phyloP scores from a whole-genome alignment of 2,888 invertebrate species.

The Neoaliturus tenellus region DNA sequence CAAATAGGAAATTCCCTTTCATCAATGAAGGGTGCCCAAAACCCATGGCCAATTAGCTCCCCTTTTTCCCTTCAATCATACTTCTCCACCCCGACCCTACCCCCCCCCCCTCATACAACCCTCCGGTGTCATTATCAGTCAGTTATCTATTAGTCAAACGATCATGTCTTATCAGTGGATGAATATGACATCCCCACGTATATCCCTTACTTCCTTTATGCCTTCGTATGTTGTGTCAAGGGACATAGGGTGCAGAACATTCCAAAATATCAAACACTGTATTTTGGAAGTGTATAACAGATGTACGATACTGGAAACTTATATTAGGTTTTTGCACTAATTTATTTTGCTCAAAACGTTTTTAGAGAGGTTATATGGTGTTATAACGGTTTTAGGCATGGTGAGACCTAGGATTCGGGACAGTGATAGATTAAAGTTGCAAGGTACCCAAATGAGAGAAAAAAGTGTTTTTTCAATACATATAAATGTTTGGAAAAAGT shows the following conservation, averaged over 20 bases:
- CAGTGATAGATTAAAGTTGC: no score
- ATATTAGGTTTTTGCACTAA: no score
- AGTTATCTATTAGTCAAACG: constrained; percentile 45
- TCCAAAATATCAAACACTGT: no score
- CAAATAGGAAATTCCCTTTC: constrained; percentile 26
- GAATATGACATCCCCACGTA: constrained; percentile 1
- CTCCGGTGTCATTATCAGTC: constrained; percentile 42
- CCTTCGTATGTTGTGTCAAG: neutral
- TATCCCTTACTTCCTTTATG: neutral
- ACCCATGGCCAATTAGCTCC: constrained; percentile 25
- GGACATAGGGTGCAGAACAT: no score
- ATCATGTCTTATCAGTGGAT: constrained; percentile 34
- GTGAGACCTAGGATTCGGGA: no score
- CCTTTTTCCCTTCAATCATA: constrained; percentile 7
- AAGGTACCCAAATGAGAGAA: no score
- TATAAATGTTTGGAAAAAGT: no score
- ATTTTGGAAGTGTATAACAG: neutral
- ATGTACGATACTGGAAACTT: no score
- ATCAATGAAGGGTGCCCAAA: neutral
- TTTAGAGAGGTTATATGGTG: no score
- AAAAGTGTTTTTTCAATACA: no score
- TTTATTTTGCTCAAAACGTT: no score
- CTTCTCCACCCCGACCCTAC: neutral
- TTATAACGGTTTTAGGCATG: no score
- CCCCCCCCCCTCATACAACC: neutral